Percentiles rank a stretch among this genome's conserved stretches.
These are phyloP conservation scores for Subacronicta megacephala DNA, from an alignment of 2,888 invertebrate genomes.

Conservation along the genomic window DNA sequence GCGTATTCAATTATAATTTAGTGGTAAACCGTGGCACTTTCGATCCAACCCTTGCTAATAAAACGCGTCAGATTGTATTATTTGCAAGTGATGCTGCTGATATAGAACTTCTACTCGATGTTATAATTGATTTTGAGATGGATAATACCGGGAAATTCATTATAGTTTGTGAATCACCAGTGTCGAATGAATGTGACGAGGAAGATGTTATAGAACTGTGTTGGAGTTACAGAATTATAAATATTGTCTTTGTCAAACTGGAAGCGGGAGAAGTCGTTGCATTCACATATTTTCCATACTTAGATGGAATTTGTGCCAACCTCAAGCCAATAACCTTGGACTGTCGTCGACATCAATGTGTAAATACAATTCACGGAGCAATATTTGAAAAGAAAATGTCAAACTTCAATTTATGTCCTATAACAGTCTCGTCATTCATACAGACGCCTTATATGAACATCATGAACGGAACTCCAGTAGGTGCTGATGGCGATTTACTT, in stretches of 20 bases:
- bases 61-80: constrained; percentile 69
- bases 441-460: constrained; percentile 76
- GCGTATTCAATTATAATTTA: constrained; percentile 66
- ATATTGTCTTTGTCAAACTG: constrained; percentile 71
- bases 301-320: constrained; percentile 64
- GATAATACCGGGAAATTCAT: constrained; percentile 77
- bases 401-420: constrained; percentile 71
- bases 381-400: constrained; percentile 70
- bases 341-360: constrained; percentile 15
- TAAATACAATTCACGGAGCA: constrained; percentile 41
- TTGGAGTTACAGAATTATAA: constrained; percentile 74
- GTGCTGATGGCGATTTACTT: constrained; percentile 77
- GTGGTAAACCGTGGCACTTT: constrained; percentile 64
- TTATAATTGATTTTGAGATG: constrained; percentile 65
- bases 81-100: constrained; percentile 66
- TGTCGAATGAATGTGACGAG: constrained; percentile 69
- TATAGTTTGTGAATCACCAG: constrained; percentile 71
- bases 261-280: constrained; percentile 52
- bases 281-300: constrained; percentile 70
- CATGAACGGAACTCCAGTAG: constrained; percentile 64
- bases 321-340: constrained; percentile 64
- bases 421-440: constrained; percentile 75
- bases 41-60: constrained; percentile 52
- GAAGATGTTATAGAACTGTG: constrained; percentile 63
- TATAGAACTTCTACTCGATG: constrained; percentile 63